phyloP scores from a whole-genome alignment of 2,888 invertebrate genomes.

The Drosophila aldrichi region DNA sequence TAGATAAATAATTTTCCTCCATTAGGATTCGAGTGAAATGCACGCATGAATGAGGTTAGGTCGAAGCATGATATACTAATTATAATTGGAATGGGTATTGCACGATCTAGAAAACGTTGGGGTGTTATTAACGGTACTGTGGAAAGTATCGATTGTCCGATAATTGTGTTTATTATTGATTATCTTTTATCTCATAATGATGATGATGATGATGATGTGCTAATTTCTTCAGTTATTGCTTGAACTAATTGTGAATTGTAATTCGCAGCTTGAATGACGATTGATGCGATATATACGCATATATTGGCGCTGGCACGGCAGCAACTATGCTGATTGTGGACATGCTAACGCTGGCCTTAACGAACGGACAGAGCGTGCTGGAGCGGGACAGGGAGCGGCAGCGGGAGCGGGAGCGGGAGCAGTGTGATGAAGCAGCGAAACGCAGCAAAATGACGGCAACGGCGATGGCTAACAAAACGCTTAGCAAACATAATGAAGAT shows the following conservation, averaged over 20 bases:
- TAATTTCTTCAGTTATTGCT: conserved; percentile 1
- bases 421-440: conserved; percentile 34
- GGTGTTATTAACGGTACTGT: conserved; percentile 10
- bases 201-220: conserved; percentile 18
- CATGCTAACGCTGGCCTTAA: conserved; percentile 70
- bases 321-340: conserved; percentile 72
- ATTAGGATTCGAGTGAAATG: no score
- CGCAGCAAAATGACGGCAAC: conserved; percentile 52
- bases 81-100: conserved; percentile 7
- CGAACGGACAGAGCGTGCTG: conserved; percentile 56
- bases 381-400: conserved; percentile 37
- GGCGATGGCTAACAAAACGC: conserved; percentile 41
- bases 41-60: neutral
- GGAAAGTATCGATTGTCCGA: conserved; percentile 6
- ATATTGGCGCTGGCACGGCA: conserved; percentile 14
- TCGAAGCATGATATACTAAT: conserved; percentile 2
- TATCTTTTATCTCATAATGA: neutral
- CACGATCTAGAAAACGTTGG: conserved; percentile 24
- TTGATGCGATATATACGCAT: conserved; percentile 5
- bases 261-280: conserved; percentile 27
- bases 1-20: neutral
- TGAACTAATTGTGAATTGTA: conserved; percentile 48
- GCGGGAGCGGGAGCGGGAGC: conserved; percentile 28
- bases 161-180: conserved; percentile 14
- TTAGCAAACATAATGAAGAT: conserved; percentile 53